Evolutionary conservation across 2,888 invertebrate genomes (phyloP).

Genomic region (Parapristionchus giblindavisi): DNA sequence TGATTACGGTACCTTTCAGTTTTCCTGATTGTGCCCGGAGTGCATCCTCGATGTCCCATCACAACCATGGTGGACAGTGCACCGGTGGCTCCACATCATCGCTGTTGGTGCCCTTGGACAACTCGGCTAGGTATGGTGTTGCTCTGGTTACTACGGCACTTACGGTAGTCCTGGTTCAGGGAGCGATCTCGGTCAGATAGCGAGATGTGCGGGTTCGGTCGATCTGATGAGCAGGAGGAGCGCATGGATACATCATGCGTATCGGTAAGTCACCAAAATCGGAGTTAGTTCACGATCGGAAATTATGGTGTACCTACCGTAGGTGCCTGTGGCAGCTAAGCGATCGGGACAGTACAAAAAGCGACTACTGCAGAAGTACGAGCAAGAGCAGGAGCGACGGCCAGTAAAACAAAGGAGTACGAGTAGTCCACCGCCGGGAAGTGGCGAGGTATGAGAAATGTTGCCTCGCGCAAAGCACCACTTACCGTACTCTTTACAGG

Average conservation of each 20-base stretch:
- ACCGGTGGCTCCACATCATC: not conserved
- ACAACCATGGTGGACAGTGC: slow-evolving; percentile 35
- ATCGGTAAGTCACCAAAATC: slow-evolving; percentile 33
- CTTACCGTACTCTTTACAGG: no score
- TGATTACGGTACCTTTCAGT: no score
- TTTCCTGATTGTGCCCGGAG: slow-evolving; percentile 63
- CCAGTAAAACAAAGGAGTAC: slow-evolving; percentile 43
- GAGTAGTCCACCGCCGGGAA: slow-evolving; percentile 51
- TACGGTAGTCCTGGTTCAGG: slow-evolving; percentile 41
- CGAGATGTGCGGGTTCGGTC: slow-evolving; percentile 55
- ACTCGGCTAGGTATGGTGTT: slow-evolving; percentile 28
- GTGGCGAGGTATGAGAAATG: slow-evolving; percentile 33
- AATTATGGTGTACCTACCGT: slow-evolving; percentile 7
- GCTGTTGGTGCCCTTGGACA: slow-evolving; percentile 33
- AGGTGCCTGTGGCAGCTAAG: slow-evolving; percentile 35
- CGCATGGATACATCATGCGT: slow-evolving; percentile 47
- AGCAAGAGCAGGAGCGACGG: slow-evolving; percentile 52
- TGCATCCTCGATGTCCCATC: slow-evolving; percentile 60
- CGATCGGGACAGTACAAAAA: slow-evolving; percentile 59
- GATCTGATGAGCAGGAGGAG: slow-evolving; percentile 49
- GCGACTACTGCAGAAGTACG: slow-evolving; percentile 56
- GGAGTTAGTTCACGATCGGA: not conserved
- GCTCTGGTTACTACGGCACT: not conserved
- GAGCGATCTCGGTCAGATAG: slow-evolving; percentile 67
- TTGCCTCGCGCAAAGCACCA: not conserved